phyloP scores from a whole-genome alignment of 1,140 invertebrate genomes.

The Leptinotarsa lineolata region DNA sequence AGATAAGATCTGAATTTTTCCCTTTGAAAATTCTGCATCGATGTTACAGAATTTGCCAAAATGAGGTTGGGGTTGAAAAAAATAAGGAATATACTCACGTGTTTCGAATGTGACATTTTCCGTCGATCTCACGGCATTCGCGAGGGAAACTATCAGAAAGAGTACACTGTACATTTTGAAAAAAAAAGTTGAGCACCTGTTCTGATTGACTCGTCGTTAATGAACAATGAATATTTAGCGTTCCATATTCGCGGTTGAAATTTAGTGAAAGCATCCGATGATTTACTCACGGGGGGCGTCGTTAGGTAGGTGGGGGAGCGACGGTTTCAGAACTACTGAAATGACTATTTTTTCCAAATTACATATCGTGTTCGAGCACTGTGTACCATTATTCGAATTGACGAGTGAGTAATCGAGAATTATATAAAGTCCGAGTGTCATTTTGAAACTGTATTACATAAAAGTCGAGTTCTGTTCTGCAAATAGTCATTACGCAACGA shows the following conservation, averaged over 20 bases:
- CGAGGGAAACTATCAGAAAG: background rate
- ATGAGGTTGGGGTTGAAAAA: background rate
- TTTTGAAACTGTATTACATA: slow-evolving; percentile 6
- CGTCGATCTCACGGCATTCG: background rate
- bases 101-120: slow-evolving; percentile 11
- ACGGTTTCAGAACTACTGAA: background rate
- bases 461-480: background rate
- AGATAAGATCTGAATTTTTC: background rate
- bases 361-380: background rate
- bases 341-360: slow-evolving; percentile 2
- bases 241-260: slow-evolving; percentile 7
- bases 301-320: background rate
- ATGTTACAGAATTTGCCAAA: too few relatives aligned
- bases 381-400: slow-evolving; percentile 5
- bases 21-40: too few relatives aligned
- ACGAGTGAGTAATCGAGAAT: background rate
- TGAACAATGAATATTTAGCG: background rate
- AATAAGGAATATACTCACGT: background rate
- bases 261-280: slow-evolving; percentile 15
- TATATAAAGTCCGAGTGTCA: slow-evolving; percentile 1
- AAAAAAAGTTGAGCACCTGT: background rate
- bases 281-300: background rate
- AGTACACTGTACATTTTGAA: slow-evolving; percentile 7
- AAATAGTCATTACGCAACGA: slow-evolving; percentile 2
- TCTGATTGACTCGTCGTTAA: background rate